Percentiles rank a stretch among this genome's conserved stretches.
Conservation (phyloP, 2,888 invertebrate species). For the Acanthoscelides obtectus region DNA sequence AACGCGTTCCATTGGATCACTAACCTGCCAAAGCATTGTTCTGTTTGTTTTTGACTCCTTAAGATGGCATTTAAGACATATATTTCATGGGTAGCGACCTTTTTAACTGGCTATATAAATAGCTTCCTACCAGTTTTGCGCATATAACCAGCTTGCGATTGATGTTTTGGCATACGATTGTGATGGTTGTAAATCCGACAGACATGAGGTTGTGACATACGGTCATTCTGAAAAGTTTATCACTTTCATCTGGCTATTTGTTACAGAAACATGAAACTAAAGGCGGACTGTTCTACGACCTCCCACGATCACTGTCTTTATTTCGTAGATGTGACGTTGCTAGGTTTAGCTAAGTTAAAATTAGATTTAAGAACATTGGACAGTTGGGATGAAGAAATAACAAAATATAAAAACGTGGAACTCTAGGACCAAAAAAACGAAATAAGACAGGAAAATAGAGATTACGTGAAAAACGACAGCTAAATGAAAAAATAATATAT, state of each 20-base stretch:
- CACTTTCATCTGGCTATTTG: background rate
- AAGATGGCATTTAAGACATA: background rate
- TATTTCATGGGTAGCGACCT: background rate
- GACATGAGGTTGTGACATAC: background rate
- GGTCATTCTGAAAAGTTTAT: background rate
- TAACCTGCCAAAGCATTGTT: background rate
- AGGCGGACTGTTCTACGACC: background rate
- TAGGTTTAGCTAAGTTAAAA: background rate
- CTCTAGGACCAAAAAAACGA: no score
- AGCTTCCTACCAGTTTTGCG: background rate
- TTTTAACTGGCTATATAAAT: background rate
- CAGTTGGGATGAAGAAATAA: no score
- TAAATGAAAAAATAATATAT: no score
- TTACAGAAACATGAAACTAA: background rate
- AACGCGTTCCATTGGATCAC: no score
- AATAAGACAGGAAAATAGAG: no score
- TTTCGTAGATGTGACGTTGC: background rate
- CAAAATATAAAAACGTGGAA: no score
- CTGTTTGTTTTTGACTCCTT: background rate
- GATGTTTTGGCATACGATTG: background rate
- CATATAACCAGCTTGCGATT: background rate
- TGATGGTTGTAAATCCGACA: background rate
- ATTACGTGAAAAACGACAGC: no score
- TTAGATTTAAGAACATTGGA: background rate
- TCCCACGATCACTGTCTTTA: background rate